A percentile compares a stretch with the other conserved stretches of the same genome.
phyloP scores from a whole-genome alignment of 2,113 vertebrate genomes.

The Burhinus bistriatus region DNA sequence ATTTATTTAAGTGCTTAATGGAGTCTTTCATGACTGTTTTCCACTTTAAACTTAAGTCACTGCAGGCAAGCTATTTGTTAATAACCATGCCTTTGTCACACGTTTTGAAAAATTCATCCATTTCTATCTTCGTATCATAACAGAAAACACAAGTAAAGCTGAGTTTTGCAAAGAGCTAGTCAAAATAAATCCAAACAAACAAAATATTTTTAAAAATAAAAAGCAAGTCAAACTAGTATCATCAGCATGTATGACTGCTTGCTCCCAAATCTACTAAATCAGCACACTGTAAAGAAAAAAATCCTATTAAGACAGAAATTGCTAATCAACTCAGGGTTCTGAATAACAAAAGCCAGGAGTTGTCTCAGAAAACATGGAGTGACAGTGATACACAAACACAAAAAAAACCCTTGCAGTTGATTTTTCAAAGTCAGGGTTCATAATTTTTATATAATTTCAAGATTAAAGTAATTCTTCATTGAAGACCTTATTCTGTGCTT shows the following conservation, averaged over 20 bases:
- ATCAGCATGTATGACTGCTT: neutral
- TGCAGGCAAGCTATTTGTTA: neutral
- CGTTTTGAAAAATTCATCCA: neutral
- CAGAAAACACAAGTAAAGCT: neutral
- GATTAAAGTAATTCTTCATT: neutral
- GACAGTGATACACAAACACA: neutral
- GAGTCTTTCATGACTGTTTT: neutral
- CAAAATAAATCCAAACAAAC: neutral
- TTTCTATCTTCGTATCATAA: neutral
- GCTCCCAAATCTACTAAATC: neutral
- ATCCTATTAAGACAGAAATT: neutral
- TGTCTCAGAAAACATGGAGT: neutral
- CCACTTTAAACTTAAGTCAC: neutral
- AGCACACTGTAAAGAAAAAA: neutral
- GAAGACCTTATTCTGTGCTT: neutral
- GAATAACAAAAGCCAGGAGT: neutral
- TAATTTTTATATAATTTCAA: neutral
- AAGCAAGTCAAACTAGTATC: neutral
- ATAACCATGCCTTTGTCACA: neutral
- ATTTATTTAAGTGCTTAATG: neutral
- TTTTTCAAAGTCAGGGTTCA: neutral
- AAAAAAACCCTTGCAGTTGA: fast-evolving
- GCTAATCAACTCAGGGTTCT: neutral
- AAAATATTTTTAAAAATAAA: neutral
- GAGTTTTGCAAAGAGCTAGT: neutral